Evolutionary conservation across 2,888 invertebrate genomes (phyloP).

Genomic region (Cyclophora punctaria): DNA sequence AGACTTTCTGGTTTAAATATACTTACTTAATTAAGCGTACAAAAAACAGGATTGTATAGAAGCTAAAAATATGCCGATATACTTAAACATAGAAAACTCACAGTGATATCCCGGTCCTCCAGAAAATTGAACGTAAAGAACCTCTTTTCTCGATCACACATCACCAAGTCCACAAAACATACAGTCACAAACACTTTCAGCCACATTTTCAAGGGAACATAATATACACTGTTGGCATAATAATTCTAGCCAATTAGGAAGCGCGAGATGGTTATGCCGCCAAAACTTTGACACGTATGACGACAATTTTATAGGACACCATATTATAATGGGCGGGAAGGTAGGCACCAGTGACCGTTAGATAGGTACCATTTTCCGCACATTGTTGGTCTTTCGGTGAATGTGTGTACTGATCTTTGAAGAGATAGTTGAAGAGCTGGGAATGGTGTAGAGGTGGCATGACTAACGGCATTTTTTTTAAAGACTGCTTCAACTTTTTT

Average conservation of each 20-base stretch:
- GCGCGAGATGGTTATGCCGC: conserved; percentile 27
- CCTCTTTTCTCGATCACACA: conserved; percentile 43
- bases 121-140: conserved; percentile 74
- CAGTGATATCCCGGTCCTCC: conserved; percentile 66
- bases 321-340: conserved; percentile 44
- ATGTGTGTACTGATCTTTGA: not conserved
- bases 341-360: conserved; percentile 30
- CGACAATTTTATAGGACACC: conserved; percentile 37
- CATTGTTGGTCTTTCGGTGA: conserved; percentile 39
- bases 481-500: no score
- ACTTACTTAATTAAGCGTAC: no score
- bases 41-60: no score
- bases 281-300: conserved; percentile 35
- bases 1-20: no score
- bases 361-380: conserved; percentile 38
- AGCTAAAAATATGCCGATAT: no score
- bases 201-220: conserved; percentile 25
- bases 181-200: conserved; percentile 21
- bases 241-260: conserved; percentile 31
- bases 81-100: conserved; percentile 43
- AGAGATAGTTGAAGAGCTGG: not conserved
- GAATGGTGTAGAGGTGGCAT: not conserved
- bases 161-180: conserved; percentile 23
- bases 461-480: not conserved
- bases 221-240: conserved; percentile 5